Conservation (phyloP, 2,113 vertebrate species). For the Mesitornis unicolor region DNA sequence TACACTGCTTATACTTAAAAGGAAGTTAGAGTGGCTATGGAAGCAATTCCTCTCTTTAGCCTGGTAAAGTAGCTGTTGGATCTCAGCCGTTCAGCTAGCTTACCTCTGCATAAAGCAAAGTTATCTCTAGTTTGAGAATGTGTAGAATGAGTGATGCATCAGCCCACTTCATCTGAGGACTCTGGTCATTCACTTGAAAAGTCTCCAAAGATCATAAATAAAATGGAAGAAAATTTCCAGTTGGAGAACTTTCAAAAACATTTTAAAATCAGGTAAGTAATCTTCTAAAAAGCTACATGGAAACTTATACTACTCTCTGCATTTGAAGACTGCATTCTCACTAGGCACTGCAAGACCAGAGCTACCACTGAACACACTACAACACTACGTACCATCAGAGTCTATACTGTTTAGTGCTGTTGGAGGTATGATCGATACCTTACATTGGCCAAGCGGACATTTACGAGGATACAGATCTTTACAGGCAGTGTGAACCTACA, state of each 20-base stretch:
- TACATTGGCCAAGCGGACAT: constrained; percentile 96
- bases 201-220: neutral
- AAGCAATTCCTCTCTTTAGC: neutral
- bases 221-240: neutral
- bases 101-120: neutral
- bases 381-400: constrained; percentile 90
- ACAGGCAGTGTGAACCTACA: constrained; percentile 94
- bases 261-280: neutral
- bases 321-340: neutral
- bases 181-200: neutral
- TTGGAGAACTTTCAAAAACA: neutral
- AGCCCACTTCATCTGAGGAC: neutral
- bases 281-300: neutral
- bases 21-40: neutral
- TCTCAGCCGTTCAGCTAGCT: neutral
- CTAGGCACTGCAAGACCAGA: neutral
- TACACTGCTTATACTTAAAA: neutral
- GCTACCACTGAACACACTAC: neutral
- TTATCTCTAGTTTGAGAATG: neutral
- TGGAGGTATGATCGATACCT: constrained; percentile 97
- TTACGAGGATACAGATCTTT: constrained; percentile 92
- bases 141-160: neutral
- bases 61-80: neutral
- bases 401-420: constrained; percentile 98
- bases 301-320: neutral